These are phyloP conservation scores for Zaprionus davidi DNA, from an alignment of 1,140 invertebrate species.

Conservation along the genomic window DNA sequence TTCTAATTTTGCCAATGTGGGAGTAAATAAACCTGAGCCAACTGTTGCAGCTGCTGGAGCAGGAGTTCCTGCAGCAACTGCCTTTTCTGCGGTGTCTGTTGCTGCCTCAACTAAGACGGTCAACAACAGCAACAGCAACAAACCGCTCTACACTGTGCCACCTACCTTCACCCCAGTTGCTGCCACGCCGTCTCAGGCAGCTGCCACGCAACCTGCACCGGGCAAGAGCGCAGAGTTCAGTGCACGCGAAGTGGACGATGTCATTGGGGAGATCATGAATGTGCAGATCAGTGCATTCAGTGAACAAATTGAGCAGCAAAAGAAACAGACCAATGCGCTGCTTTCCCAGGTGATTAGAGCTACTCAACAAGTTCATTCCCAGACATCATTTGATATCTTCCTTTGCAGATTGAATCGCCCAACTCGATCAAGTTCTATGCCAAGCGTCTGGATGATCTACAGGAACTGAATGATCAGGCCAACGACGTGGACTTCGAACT, in stretches of 20 bases:
- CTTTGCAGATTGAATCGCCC: constrained; percentile 85
- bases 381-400: background rate
- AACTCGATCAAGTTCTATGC: constrained; percentile 85
- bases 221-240: constrained; percentile 15
- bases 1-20: constrained; percentile 5
- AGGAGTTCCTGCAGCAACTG: background rate
- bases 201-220: background rate
- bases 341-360: constrained; percentile 84
- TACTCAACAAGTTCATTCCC: background rate
- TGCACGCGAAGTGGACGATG: constrained; percentile 50
- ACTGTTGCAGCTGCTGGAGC: background rate
- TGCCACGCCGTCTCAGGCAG: background rate
- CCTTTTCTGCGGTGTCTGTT: background rate
- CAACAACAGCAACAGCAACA: constrained; percentile 25
- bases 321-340: constrained; percentile 84
- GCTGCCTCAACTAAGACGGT: background rate
- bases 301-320: constrained; percentile 87
- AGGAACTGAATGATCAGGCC: constrained; percentile 85
- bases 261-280: constrained; percentile 78
- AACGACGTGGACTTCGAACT: constrained; percentile 83
- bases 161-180: constrained; percentile 62
- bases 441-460: constrained; percentile 85
- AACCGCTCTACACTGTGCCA: constrained; percentile 74
- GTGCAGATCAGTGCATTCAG: constrained; percentile 88
- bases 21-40: constrained; percentile 23